Conservation (phyloP, 2,113 vertebrate genomes). For the Onychorhynchus coronatus region DNA sequence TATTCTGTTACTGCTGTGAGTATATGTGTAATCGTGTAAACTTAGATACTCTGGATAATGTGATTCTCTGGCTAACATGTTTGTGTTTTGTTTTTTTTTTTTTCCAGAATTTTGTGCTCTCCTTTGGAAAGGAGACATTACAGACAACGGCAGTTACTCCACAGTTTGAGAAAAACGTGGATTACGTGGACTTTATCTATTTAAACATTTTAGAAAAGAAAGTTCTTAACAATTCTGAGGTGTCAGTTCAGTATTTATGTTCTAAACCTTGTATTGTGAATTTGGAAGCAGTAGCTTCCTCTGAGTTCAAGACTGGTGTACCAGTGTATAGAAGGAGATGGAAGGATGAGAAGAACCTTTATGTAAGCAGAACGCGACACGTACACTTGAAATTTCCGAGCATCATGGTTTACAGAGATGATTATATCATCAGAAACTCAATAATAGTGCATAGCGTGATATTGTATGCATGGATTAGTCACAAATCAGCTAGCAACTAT, state of each 20-base stretch:
- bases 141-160: constrained; percentile 62
- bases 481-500: constrained; percentile 11
- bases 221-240: constrained; percentile 75
- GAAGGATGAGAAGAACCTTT: constrained; percentile 73
- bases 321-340: constrained; percentile 84
- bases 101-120: constrained; percentile 59
- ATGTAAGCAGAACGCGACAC: constrained; percentile 66
- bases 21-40: background rate
- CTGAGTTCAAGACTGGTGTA: constrained; percentile 76
- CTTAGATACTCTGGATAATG: background rate
- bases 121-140: constrained; percentile 68
- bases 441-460: constrained; percentile 76
- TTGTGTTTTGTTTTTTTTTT: background rate
- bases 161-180: constrained; percentile 3
- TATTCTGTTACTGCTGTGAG: background rate
- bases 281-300: constrained; percentile 83
- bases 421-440: constrained; percentile 78
- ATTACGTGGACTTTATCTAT: constrained; percentile 76
- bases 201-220: constrained; percentile 79
- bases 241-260: constrained; percentile 83
- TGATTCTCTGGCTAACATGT: background rate
- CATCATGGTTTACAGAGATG: constrained; percentile 80
- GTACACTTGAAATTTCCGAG: constrained; percentile 81
- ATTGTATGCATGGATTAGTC: constrained; percentile 82
- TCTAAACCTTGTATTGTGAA: constrained; percentile 80